Base-by-base conservation (phyloP, 1,140 invertebrate species). In the Euborellia annulipes region DNA sequence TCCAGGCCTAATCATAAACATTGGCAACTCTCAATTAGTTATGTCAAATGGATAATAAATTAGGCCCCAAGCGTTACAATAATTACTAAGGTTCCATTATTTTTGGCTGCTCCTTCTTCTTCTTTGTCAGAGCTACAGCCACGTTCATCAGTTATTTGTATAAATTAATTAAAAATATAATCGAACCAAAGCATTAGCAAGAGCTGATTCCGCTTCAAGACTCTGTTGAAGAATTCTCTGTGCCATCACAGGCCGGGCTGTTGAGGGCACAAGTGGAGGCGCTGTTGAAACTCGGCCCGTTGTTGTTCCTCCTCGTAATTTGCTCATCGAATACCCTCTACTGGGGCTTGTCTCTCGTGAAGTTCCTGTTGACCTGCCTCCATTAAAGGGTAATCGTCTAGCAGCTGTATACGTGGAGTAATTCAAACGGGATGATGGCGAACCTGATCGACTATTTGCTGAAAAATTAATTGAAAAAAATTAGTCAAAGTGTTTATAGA, bases 161-260 rank as follows among this genome's bases (percentile, higher is more conserved):
- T n/a, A n/a, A n/a, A n/a, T n/a, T n/a, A n/a, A 46, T 18, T 14
- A 27, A 17, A 44, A 34, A 13, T 20, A 27, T 43, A 45, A 46
- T 62, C 61, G 66, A 56, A 78, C 81, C 52, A 85, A 61, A 38
- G 78, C 82, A 66, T 84, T 80, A 9, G 81, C 82, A 22, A 89
- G 58, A 1, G 82, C 77, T 43, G 73, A 78, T 64, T 94, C 90
- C 0, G 88, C 85, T 62, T 93, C 89, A n/a, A 82, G 68, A 36
- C 82, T 87, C 55, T 89, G 86, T 49, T 86, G 80, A 30, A 94
- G 62, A 50, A 92, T 79, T 43, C 83, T 77, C 48, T 91, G 80
- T 0, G 85, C 79, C 63, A 83, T 75, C 79, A 58, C 68, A 70
- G 32, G 51, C 45, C 36, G 4, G 4, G 36, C 36, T 17, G 36